Percentiles rank a stretch among this genome's conserved stretches.
Evolutionary conservation across 1,140 invertebrate genomes (phyloP).

Genomic region (Ips typographus): DNA sequence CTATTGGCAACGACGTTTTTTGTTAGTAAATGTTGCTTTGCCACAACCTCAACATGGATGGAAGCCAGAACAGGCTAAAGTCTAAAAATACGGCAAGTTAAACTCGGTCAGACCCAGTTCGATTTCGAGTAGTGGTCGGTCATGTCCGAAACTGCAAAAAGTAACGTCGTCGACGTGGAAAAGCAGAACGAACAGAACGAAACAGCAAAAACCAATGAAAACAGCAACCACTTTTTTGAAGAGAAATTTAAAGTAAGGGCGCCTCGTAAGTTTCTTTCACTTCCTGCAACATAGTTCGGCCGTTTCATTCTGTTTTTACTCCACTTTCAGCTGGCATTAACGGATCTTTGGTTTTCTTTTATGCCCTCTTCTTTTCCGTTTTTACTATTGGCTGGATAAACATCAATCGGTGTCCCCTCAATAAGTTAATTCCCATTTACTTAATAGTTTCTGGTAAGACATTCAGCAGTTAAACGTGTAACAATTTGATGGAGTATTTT

Average conservation of each 20-base stretch:
- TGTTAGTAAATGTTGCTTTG: too few relatives aligned
- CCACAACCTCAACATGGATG: too few relatives aligned
- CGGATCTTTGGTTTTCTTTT: constrained; percentile 44
- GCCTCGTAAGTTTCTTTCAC: constrained; percentile 41
- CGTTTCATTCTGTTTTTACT: background rate
- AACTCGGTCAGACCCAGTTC: background rate
- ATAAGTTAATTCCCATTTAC: constrained; percentile 46
- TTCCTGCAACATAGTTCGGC: background rate
- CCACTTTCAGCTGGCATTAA: constrained; percentile 45
- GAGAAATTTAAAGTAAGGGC: constrained; percentile 44
- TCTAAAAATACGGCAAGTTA: background rate
- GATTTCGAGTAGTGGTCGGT: background rate
- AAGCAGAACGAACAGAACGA: constrained; percentile 9
- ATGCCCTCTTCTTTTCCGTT: constrained; percentile 43
- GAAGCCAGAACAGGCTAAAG: background rate
- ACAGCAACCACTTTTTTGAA: constrained; percentile 39
- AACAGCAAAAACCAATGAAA: constrained; percentile 28
- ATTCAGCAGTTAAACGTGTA: background rate
- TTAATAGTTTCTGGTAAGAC: constrained; percentile 46
- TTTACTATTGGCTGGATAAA: constrained; percentile 45
- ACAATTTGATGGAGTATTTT: background rate
- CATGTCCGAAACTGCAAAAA: constrained; percentile 7
- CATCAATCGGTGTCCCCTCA: constrained; percentile 44
- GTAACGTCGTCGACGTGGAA: background rate
- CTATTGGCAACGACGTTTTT: too few relatives aligned